These are phyloP conservation scores for Pontoporia blainvillei DNA, from an alignment of 2,113 vertebrate genomes.

Conservation along the genomic window DNA sequence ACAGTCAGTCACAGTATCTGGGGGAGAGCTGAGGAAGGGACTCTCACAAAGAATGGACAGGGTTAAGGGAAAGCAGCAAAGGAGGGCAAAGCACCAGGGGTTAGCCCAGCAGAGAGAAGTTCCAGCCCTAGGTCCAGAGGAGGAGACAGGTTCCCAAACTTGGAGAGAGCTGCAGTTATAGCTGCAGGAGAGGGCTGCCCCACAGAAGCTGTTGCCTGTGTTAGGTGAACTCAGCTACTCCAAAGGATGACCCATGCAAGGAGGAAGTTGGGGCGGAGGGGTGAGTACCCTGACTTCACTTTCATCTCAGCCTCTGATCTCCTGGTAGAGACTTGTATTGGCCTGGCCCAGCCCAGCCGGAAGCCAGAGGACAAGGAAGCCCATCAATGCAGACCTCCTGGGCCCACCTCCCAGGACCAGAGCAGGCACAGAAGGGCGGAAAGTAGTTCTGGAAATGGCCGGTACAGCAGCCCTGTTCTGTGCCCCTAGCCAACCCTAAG, in stretches of 20 bases:
- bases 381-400: background rate
- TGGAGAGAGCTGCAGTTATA: background rate
- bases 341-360: background rate
- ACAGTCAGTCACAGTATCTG: background rate
- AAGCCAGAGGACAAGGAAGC: background rate
- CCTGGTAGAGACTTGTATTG: background rate
- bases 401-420: background rate
- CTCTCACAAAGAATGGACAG: background rate
- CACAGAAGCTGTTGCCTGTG: background rate
- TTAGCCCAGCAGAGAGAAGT: background rate
- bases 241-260: background rate
- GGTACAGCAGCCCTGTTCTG: rapidly evolving
- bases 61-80: background rate
- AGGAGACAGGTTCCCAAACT: background rate
- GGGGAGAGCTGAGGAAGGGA: background rate
- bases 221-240: background rate
- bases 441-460: background rate
- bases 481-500: background rate
- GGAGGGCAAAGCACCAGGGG: rapidly evolving
- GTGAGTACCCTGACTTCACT: background rate
- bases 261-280: background rate
- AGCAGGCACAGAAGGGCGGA: background rate
- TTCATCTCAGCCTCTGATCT: background rate
- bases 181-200: background rate
- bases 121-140: background rate